Evolutionary conservation across 2,888 invertebrate genomes (phyloP).

Genomic region (Crossocerus cetratus): DNA sequence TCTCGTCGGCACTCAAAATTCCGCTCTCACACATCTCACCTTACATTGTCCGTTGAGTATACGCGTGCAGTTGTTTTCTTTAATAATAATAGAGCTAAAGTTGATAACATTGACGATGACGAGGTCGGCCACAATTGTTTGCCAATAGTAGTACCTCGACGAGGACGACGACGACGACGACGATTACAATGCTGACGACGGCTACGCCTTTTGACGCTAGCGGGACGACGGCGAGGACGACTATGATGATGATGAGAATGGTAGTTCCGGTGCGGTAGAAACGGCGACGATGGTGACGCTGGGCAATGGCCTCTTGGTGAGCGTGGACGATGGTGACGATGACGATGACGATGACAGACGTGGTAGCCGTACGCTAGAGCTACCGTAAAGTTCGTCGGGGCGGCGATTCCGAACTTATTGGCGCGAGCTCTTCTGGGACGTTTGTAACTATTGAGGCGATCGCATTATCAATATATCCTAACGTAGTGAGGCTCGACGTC

Average conservation of each 20-base stretch:
- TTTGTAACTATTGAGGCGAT: not conserved
- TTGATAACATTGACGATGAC: slow-evolving; percentile 6
- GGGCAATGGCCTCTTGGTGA: slow-evolving; percentile 1
- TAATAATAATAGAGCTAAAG: slow-evolving; percentile 30
- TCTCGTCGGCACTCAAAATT: not conserved
- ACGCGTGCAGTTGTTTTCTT: slow-evolving; percentile 64
- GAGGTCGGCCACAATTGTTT: not conserved
- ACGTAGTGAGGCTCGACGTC: not conserved
- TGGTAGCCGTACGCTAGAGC: not conserved
- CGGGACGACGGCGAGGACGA: slow-evolving; percentile 4
- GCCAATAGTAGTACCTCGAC: not conserved
- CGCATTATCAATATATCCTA: not conserved
- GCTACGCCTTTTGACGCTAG: not conserved
- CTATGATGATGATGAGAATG: slow-evolving; percentile 26
- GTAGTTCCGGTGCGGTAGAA: not conserved
- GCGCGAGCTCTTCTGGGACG: no score
- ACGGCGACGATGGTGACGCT: slow-evolving; percentile 9
- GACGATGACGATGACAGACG: slow-evolving; percentile 19
- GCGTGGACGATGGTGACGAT: slow-evolving; percentile 1
- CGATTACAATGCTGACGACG: not conserved
- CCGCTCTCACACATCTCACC: slow-evolving; percentile 21
- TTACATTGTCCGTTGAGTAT: slow-evolving; percentile 60
- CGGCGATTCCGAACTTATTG: not conserved
- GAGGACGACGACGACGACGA: slow-evolving; percentile 4
- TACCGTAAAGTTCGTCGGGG: not conserved